Conservation (phyloP, 2,113 vertebrate species). For the Hypanus sabinus region DNA sequence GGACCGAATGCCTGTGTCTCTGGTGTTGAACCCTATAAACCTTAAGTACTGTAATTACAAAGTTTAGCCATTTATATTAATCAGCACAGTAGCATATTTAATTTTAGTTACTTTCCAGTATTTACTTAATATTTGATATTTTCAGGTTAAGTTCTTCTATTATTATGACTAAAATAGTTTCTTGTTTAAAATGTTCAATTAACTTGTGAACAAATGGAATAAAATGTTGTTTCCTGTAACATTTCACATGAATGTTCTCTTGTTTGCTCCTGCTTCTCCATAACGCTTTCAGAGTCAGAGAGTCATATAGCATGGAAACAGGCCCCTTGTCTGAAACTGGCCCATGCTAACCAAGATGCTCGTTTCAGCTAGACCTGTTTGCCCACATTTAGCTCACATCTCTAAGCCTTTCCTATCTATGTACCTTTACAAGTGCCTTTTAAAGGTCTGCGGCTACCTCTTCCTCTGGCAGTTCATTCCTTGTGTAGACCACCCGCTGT, state of each 20-base stretch:
- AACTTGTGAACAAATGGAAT: background rate
- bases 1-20: background rate
- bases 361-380: no score
- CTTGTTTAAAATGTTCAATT: background rate
- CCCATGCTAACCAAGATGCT: no score
- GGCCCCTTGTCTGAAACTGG: background rate
- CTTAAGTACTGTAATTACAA: background rate
- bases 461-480: no score
- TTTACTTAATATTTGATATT: constrained; percentile 6
- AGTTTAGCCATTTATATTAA: background rate
- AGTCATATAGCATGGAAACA: no score
- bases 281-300: no score
- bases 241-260: no score
- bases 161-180: background rate
- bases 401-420: no score
- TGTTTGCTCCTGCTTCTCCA: no score
- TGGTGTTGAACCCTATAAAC: background rate
- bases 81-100: background rate
- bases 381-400: no score
- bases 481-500: no score
- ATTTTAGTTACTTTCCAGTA: background rate
- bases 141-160: background rate
- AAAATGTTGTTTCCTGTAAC: background rate
- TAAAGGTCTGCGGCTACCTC: no score
- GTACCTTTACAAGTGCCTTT: no score